Conservation (phyloP, 1,140 invertebrate genomes). For the Nymphalis io region DNA sequence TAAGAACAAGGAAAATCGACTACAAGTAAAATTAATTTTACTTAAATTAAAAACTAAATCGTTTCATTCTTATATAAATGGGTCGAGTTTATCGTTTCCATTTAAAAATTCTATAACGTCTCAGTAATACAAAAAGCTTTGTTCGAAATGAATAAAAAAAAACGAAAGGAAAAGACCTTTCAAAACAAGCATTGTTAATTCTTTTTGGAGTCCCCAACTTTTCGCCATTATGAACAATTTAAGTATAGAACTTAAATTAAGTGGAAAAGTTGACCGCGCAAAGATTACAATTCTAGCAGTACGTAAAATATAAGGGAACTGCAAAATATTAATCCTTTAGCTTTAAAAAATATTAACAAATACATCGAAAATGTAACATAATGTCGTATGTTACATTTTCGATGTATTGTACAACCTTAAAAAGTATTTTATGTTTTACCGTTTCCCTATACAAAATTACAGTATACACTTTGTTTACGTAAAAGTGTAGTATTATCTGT, state of each 20-base stretch:
- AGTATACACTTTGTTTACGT: slow-evolving; percentile 2
- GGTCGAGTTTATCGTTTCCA: slow-evolving; percentile 22
- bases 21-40: not conserved
- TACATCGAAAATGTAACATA: not conserved
- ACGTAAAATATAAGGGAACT: not conserved
- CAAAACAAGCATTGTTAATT: slow-evolving; percentile 79
- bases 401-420: not conserved
- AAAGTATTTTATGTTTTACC: not conserved
- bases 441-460: not conserved
- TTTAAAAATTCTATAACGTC: slow-evolving; percentile 37
- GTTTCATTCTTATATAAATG: slow-evolving; percentile 24
- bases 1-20: slow-evolving; percentile 1
- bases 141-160: slow-evolving; percentile 40
- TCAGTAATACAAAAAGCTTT: slow-evolving; percentile 46
- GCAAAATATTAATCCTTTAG: not conserved
- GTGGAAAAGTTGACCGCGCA: slow-evolving; percentile 73
- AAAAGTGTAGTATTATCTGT: not conserved
- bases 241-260: slow-evolving; percentile 78
- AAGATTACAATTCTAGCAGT: slow-evolving; percentile 34
- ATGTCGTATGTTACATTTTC: too few species aligned
- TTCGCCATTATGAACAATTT: slow-evolving; percentile 74
- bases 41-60: slow-evolving; percentile 15
- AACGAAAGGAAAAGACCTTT: slow-evolving; percentile 56
- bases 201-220: slow-evolving; percentile 75
- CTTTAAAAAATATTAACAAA: not conserved